Conservation (phyloP, 2,888 invertebrate genomes). For the Colostygia pectinataria region DNA sequence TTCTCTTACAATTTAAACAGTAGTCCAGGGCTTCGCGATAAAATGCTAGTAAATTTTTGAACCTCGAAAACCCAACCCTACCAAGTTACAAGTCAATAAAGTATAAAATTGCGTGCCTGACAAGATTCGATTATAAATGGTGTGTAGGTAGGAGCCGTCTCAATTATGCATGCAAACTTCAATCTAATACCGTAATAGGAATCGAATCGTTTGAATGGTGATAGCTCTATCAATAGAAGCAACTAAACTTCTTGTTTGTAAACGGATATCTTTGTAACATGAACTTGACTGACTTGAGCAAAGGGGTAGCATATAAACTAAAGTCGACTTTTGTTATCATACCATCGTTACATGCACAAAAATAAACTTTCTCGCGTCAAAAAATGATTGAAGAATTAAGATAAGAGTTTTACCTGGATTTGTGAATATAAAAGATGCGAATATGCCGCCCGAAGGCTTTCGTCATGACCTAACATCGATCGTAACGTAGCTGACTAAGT, state of each 20-base stretch:
- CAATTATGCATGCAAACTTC: constrained; percentile 17
- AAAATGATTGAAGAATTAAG: no score
- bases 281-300: no score
- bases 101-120: not conserved
- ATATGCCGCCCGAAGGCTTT: no score
- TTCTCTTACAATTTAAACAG: no score
- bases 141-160: constrained; percentile 1
- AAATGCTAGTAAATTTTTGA: not conserved
- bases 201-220: constrained; percentile 7
- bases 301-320: not conserved
- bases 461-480: no score
- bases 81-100: not conserved
- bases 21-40: no score
- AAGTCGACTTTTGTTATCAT: no score
- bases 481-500: no score
- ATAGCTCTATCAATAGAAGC: constrained; percentile 9
- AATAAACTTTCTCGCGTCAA: no score
- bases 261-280: constrained; percentile 13
- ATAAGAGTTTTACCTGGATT: no score
- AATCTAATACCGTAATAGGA: constrained; percentile 11
- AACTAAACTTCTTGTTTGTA: not conserved
- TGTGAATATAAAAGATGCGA: no score
- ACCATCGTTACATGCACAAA: no score
- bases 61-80: not conserved
- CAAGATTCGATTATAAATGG: constrained; percentile 3